Evolutionary conservation across 2,113 vertebrate genomes (phyloP), one percentile per base, ranked within the genome.

Genomic region (Zonotrichia leucophrys): DNA sequence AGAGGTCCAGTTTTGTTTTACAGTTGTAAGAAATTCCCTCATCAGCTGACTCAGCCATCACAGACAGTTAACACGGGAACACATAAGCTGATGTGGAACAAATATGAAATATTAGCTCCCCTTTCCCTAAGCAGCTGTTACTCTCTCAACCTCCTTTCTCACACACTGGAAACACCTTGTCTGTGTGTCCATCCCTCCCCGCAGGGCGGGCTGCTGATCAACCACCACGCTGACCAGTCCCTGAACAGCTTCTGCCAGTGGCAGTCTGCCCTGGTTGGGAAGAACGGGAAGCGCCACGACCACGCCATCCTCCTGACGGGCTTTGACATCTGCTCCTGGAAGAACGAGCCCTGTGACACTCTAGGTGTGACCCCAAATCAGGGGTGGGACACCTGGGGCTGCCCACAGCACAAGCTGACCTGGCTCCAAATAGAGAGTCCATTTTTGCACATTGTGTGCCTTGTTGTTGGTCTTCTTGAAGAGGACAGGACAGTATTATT

Each of bases 321-420:
- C 37, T 98, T 99, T 73, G 99, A 99, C 97, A 99, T 99, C 95
- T 99, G 99, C 95, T 99, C 99, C 27, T 99, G 99, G 99, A 99
- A 99, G 97, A 99, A 99, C 20, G 99, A 99, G 79, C 99, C 99
- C 7, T 99, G 99, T 94, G 99, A 99, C 96, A 99, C 99, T 11
- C 95, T 99, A 97, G 99, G 99, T 99, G 97, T 31, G 94, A 15
- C 37, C 35, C 50, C 63, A 18, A 44, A 44, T 17, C 42, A 44
- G 4, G 42, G 42, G 42, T 44, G 44, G 44, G 44, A 44, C 19
- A 46, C 44, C 44, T 46, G 19, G 44, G 44, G 9, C 44, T 46
- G 44, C 44, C 44, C 44, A 46, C 44, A 46, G 44, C 44, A 42
- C 16, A 25, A 28, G 14, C 19, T 19, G 49, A 35, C 39, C 23